These are phyloP conservation scores for Ligdia adustata DNA, from an alignment of 2,888 invertebrate species.

Conservation along the genomic window DNA sequence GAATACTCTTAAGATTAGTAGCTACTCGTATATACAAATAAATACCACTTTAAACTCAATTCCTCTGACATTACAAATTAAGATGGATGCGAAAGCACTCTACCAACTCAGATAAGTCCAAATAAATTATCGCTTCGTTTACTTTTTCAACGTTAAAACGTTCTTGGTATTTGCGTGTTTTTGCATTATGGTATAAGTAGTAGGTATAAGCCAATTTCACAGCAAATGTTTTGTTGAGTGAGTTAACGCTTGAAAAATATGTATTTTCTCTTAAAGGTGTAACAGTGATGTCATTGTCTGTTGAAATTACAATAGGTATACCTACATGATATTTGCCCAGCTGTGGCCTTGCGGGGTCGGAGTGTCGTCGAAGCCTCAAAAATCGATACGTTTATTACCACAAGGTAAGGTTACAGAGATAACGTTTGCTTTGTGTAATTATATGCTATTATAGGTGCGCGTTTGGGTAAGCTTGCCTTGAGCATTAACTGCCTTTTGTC, in stretches of 20 bases:
- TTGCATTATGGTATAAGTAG: not conserved
- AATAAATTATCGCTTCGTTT: slow-evolving; percentile 11
- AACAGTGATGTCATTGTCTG: slow-evolving; percentile 69
- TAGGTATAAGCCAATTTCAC: slow-evolving; percentile 20
- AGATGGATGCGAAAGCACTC: slow-evolving; percentile 1
- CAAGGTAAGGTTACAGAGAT: slow-evolving; percentile 39
- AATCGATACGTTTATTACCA: slow-evolving; percentile 44
- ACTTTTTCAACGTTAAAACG: not conserved
- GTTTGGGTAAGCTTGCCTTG: slow-evolving; percentile 21
- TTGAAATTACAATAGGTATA: slow-evolving; percentile 58
- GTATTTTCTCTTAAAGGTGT: slow-evolving; percentile 41
- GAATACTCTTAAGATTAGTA: no score
- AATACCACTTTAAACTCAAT: slow-evolving; percentile 2
- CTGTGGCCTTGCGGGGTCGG: slow-evolving; percentile 77
- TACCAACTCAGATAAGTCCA: not conserved
- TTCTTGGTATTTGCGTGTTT: slow-evolving; percentile 8
- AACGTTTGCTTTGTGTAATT: slow-evolving; percentile 34
- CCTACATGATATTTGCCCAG: slow-evolving; percentile 66
- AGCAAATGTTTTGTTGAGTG: slow-evolving; percentile 21
- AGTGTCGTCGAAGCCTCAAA: slow-evolving; percentile 49
- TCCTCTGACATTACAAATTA: no score
- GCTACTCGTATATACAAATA: no score
- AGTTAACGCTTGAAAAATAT: slow-evolving; percentile 33
- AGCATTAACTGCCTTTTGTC: slow-evolving; percentile 15
- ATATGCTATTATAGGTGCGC: slow-evolving; percentile 21